Conservation (phyloP, 2,113 vertebrate genomes). For the Ceyx margarethae region DNA sequence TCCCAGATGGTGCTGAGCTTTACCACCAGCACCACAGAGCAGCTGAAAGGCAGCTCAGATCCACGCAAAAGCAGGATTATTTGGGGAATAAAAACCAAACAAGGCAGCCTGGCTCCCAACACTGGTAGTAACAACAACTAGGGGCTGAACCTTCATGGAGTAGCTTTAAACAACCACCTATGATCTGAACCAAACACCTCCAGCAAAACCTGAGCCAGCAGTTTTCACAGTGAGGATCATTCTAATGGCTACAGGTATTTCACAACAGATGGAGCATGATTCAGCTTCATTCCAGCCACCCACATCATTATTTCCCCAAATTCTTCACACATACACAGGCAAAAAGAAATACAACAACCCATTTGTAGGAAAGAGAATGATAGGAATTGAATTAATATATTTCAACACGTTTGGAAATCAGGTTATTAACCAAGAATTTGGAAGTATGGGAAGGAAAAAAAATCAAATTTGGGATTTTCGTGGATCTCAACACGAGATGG, state of each 20-base stretch:
- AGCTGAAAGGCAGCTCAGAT: not conserved
- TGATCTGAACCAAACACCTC: not conserved
- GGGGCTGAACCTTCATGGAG: accelerated
- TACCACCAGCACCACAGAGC: accelerated
- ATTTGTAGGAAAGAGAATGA: not conserved
- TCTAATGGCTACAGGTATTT: not conserved
- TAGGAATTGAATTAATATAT: not conserved
- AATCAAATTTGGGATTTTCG: not conserved
- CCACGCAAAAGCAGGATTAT: not conserved
- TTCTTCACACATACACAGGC: not conserved
- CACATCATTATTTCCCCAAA: not conserved
- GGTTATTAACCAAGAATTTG: not conserved
- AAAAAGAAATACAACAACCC: not conserved
- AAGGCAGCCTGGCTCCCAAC: not conserved
- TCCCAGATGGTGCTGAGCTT: not conserved
- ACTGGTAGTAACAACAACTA: accelerated
- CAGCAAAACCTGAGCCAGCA: not conserved
- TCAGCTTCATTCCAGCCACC: not conserved
- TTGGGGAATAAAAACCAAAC: not conserved
- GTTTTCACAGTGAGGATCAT: not conserved
- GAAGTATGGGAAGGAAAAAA: not conserved
- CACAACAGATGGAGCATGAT: not conserved
- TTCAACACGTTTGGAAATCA: not conserved
- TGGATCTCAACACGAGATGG: not conserved
- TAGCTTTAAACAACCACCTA: not conserved